Percentiles rank a stretch among this genome's conserved stretches.
Evolutionary conservation across 2,888 invertebrate genomes (phyloP).

Genomic region (Bibio marci): DNA sequence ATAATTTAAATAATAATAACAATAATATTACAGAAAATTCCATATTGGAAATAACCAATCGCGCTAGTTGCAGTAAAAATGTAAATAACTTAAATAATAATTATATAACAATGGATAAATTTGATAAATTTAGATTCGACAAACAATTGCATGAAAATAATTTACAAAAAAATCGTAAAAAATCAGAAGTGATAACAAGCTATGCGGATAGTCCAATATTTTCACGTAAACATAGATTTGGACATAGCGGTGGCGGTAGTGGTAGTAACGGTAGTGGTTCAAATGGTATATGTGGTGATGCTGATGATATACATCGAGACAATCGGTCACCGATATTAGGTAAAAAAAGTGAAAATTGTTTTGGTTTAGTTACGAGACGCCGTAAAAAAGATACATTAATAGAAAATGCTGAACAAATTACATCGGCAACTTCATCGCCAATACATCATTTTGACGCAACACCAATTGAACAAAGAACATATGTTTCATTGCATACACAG

Average conservation of each 20-base stretch:
- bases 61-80: not conserved
- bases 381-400: slow-evolving; percentile 19
- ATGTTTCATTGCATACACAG: slow-evolving; percentile 29
- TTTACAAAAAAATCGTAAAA: slow-evolving; percentile 13
- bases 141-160: no score
- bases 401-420: slow-evolving; percentile 5
- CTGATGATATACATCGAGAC: slow-evolving; percentile 18
- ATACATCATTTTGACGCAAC: slow-evolving; percentile 19
- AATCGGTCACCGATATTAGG: slow-evolving; percentile 20
- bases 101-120: no score
- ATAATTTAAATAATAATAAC: not conserved
- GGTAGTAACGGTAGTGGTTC: slow-evolving; percentile 7
- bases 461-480: slow-evolving; percentile 26
- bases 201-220: slow-evolving; percentile 30
- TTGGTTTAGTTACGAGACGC: slow-evolving; percentile 26
- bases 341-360: slow-evolving; percentile 24
- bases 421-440: slow-evolving; percentile 1
- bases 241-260: slow-evolving; percentile 10
- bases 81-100: not conserved
- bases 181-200: slow-evolving; percentile 28
- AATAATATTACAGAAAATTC: not conserved
- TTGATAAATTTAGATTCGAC: no score
- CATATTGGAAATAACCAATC: not conserved
- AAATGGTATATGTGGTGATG: slow-evolving; percentile 10
- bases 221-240: slow-evolving; percentile 29